Evolutionary conservation across 2,797 vertebrate genomes (phyloP).

Genomic region (Paratrypauchen microcephalus): DNA sequence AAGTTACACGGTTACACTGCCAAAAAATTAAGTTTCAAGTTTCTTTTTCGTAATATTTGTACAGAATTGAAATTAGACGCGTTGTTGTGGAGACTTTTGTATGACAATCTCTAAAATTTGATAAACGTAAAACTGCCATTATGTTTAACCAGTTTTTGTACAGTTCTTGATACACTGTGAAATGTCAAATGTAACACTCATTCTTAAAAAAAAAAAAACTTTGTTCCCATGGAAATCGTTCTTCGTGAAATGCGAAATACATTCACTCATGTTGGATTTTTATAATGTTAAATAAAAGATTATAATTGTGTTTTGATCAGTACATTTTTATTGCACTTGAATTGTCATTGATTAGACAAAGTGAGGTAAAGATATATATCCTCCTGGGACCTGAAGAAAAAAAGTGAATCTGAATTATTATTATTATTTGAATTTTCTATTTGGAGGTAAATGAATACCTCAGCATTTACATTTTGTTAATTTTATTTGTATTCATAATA

Average conservation of each 20-base stretch:
- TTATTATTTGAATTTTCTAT: too few relatives aligned
- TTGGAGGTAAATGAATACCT: too few relatives aligned
- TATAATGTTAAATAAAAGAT: conserved; percentile 57
- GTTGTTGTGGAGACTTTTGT: conserved; percentile 15
- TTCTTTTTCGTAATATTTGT: conserved; percentile 20
- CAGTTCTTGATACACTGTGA: conserved; percentile 75
- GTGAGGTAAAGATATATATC: background rate
- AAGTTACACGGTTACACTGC: conserved; percentile 20
- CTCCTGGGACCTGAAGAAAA: too few relatives aligned
- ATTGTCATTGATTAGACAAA: background rate
- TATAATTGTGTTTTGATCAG: conserved; percentile 36
- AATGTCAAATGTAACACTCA: conserved; percentile 34
- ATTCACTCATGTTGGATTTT: conserved; percentile 40
- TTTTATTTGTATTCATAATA: too few relatives aligned
- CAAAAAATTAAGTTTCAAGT: background rate
- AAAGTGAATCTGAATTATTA: too few relatives aligned
- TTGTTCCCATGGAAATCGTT: conserved; percentile 51
- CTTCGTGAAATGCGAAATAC: conserved; percentile 30
- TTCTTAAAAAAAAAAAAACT: conserved; percentile 1
- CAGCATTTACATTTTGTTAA: too few relatives aligned
- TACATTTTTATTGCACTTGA: background rate
- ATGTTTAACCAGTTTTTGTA: conserved; percentile 65
- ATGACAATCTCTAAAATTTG: conserved; percentile 21
- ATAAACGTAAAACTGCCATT: conserved; percentile 28
- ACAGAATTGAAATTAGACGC: conserved; percentile 21